A percentile compares a stretch with the other conserved stretches of the same genome.
Conservation (phyloP, 1,140 invertebrate genomes). For the Drosophila malerkotliana region DNA sequence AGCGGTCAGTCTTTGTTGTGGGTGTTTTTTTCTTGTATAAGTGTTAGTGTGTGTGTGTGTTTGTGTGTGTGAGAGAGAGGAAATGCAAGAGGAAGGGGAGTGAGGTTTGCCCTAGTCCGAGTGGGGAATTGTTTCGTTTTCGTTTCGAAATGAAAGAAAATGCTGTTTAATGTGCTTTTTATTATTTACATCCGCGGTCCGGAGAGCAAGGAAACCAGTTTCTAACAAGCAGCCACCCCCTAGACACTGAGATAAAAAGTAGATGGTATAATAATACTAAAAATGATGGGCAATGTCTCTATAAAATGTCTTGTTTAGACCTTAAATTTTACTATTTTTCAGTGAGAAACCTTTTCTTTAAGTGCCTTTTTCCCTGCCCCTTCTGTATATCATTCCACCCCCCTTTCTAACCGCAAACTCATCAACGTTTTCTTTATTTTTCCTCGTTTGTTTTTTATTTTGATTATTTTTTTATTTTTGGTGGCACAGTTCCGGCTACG, state of each 20-base stretch:
- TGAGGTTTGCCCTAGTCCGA: conserved; percentile 41
- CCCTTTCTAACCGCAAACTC: conserved; percentile 52
- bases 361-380: conserved; percentile 13
- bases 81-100: not conserved
- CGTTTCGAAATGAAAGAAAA: conserved; percentile 80
- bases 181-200: conserved; percentile 76
- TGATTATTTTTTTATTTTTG: conserved; percentile 39
- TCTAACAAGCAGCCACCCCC: conserved; percentile 6
- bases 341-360: not conserved
- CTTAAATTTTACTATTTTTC: not conserved
- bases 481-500: conserved; percentile 71
- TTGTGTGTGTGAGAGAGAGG: conserved; percentile 3
- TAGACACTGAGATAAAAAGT: conserved; percentile 6
- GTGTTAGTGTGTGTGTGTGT: conserved; percentile 13
- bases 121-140: conserved; percentile 76
- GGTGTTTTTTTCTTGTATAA: not conserved
- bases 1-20: conserved; percentile 31
- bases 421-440: conserved; percentile 60
- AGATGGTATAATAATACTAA: not conserved
- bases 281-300: too few species aligned
- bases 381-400: not conserved
- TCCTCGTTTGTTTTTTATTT: conserved; percentile 27
- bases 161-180: conserved; percentile 82
- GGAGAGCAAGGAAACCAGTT: conserved; percentile 18
- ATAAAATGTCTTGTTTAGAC: not conserved